Base-by-base conservation (phyloP, 2,888 invertebrate genomes). In the Laothoe populi region DNA sequence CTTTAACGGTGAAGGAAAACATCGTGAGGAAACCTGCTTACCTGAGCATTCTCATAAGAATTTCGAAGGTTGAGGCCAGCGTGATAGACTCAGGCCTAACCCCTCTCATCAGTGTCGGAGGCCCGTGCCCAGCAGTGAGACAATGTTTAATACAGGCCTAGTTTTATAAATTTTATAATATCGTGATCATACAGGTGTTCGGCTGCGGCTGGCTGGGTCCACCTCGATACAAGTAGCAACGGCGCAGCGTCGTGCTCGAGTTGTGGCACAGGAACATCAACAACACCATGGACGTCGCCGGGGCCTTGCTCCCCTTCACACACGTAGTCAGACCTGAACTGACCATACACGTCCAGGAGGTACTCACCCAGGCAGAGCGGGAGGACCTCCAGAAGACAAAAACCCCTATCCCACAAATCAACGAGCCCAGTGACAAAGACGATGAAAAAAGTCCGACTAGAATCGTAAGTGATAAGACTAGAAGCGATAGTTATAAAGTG, bases 191-290 rank as follows among this genome's bases (percentile, higher is more conserved):
- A 0, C 35, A 96, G 91, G 90, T 95, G 78, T 94, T 95, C 90
- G 95, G 95, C 59, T 96, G 95, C 83, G 94, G 95, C 57, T 95
- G 95, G 94, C 92, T 95, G 60, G 95, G 94, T 0, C 94, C 95
- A 23, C 93, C 94, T 16, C 86, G 94, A 70, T 94, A 94, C 90
- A 95, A 95, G 94, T 95, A 95, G 94, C 94, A 94, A 84, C 89
- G 93, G 88, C 90, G 93, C 73, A 93, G 93, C 82, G 92, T 93
- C 77, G 93, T 93, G 92, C 92, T 93, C 44, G 93, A 93, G 80
- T 80, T 93, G 66, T 93, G 93, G 93, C 93, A 93, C 88, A 82
- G 92, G 59, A 93, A 93, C 82, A 91, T 93, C 73, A 93, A 93
- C 81, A 92, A 93, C 79, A 93, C 93, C 38, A 91, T 93, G 92